Conservation (phyloP, 92 coral and sea anemone species). For the Actinernus sp. region DNA sequence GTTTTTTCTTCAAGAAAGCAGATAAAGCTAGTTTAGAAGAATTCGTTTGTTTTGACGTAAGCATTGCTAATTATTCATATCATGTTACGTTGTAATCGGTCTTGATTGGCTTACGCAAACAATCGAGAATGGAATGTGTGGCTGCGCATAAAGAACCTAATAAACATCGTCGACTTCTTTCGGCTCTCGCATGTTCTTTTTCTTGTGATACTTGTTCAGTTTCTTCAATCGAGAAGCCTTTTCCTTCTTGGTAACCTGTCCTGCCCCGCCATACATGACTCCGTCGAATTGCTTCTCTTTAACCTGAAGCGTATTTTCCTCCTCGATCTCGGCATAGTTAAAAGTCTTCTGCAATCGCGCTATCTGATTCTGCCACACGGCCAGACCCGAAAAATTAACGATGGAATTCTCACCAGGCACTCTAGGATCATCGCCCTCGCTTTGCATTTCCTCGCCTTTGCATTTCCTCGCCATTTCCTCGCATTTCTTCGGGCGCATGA, state of each 20-base stretch:
- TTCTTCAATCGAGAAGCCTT: conserved; percentile 1
- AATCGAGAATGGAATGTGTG: too few relatives aligned
- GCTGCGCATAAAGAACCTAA: too few relatives aligned
- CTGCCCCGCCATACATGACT: neutral
- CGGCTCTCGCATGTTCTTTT: neutral
- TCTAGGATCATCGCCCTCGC: neutral
- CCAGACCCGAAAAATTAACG: too few relatives aligned
- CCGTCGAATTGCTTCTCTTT: conserved; percentile 9
- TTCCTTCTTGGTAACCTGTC: neutral
- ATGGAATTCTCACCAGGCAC: neutral
- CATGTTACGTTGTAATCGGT: neutral
- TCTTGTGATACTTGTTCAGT: neutral
- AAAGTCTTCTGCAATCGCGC: conserved; percentile 5
- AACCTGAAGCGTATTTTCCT: conserved; percentile 5
- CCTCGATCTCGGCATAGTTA: conserved; percentile 27
- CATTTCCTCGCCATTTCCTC: neutral
- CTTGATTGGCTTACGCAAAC: too few relatives aligned
- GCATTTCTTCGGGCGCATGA: conserved; percentile 43
- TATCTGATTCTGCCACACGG: conserved; percentile 9
- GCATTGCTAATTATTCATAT: too few relatives aligned
- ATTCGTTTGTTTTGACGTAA: too few relatives aligned
- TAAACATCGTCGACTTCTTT: conserved; percentile 2
- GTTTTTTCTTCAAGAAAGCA: too few relatives aligned
- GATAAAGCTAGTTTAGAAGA: too few relatives aligned
- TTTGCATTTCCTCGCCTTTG: neutral